A percentile compares a stretch with the other conserved stretches of the same genome.
These are phyloP conservation scores for Pogonus chalceus DNA, from an alignment of 1,140 invertebrate species.

Conservation along the genomic window DNA sequence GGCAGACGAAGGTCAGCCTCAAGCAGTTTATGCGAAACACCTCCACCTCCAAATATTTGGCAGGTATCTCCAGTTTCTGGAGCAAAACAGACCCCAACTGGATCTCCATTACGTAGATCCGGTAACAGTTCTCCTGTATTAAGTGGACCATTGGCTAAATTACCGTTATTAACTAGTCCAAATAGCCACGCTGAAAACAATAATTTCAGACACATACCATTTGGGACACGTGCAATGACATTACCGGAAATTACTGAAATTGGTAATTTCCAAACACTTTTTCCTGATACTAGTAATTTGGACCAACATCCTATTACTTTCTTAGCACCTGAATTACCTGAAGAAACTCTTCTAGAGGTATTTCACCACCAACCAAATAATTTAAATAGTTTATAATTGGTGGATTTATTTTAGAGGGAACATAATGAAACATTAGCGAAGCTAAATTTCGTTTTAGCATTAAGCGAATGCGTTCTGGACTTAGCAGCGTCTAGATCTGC, in stretches of 20 bases:
- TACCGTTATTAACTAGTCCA: constrained; percentile 44
- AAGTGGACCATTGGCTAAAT: constrained; percentile 47
- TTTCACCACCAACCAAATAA: constrained; percentile 19
- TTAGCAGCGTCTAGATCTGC: constrained; percentile 66
- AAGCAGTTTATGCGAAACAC: constrained; percentile 56
- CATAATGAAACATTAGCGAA: constrained; percentile 92
- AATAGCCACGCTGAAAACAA: constrained; percentile 45
- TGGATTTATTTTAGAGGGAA: constrained; percentile 49
- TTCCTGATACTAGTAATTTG: constrained; percentile 40
- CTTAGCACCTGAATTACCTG: constrained; percentile 80
- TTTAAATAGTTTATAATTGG: neutral
- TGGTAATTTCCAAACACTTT: constrained; percentile 46
- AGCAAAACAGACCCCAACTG: constrained; percentile 44
- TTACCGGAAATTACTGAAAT: constrained; percentile 64
- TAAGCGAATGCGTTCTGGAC: constrained; percentile 84
- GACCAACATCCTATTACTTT: constrained; percentile 63
- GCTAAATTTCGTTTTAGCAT: constrained; percentile 81
- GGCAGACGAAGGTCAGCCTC: constrained; percentile 51
- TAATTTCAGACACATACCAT: constrained; percentile 52
- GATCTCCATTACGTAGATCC: constrained; percentile 62
- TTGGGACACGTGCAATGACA: constrained; percentile 62
- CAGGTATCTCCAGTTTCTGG: constrained; percentile 58
- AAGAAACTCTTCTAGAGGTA: constrained; percentile 88
- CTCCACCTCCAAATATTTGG: constrained; percentile 70
- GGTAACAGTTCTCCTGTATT: constrained; percentile 62